These are phyloP conservation scores for Tricholaema leucomelas DNA, from an alignment of 2,113 vertebrate species.

Conservation along the genomic window DNA sequence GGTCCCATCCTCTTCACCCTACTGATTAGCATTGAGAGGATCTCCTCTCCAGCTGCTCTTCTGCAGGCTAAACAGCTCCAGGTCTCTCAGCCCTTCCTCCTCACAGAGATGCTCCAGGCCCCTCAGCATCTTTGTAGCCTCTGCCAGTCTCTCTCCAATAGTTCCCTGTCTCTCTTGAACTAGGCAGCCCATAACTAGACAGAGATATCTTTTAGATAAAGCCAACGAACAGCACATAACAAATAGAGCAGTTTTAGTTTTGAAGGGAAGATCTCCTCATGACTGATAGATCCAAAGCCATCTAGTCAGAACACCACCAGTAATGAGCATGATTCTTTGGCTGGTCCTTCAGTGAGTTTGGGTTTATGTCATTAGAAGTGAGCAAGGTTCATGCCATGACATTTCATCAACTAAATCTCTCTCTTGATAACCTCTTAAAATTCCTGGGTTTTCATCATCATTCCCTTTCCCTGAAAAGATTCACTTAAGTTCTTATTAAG, in stretches of 20 bases:
- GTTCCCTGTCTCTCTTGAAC: too few species aligned
- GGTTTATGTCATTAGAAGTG: constrained; percentile 1
- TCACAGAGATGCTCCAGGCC: too few species aligned
- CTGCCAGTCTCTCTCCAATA: too few species aligned
- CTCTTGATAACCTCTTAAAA: constrained; percentile 14
- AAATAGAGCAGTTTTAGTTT: background rate
- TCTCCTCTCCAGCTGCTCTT: background rate
- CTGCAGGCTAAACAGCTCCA: too few species aligned
- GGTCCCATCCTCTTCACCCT: too few species aligned
- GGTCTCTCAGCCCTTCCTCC: too few species aligned
- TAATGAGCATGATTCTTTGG: background rate
- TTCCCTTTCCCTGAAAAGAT: background rate
- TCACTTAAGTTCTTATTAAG: constrained; percentile 39
- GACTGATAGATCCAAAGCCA: background rate
- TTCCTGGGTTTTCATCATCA: background rate
- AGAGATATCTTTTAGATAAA: background rate
- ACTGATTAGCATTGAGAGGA: too few species aligned
- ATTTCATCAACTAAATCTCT: constrained; percentile 6
- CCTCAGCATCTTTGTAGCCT: too few species aligned
- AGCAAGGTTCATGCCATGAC: background rate
- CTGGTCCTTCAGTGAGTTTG: background rate
- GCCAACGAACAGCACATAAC: background rate
- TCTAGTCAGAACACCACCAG: background rate
- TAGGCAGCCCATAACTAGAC: too few species aligned
- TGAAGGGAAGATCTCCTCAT: background rate